Base-by-base conservation (phyloP, 2,888 invertebrate species). In the Aspidiotus destructor region DNA sequence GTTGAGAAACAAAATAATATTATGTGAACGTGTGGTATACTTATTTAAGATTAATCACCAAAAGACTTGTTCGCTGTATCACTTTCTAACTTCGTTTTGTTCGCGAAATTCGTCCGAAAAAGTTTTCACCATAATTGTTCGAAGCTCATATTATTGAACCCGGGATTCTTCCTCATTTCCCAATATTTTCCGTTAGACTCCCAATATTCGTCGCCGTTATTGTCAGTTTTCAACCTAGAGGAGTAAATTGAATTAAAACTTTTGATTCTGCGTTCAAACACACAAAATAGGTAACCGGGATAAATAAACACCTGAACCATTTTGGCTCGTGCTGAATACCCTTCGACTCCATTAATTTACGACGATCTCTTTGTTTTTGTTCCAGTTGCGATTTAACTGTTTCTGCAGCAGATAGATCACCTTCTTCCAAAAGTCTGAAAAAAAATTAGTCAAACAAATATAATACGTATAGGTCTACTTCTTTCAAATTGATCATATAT, bases 101-200 rank as follows among this genome's bases (percentile, higher is more conserved):
- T 28, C 28, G 28, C 28, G 28, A 28, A 28, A 28, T 28, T 28
- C 28, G 55, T 16, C 41, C 44, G 28, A 28, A 28, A 28, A 28
- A 28, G 5, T 28, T 28, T 28, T 85, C 83, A 86, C 86, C 86
- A 86, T 69, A 86, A 79, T 71, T 81, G 77, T 70, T 85, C 84
- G 74, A 83, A 80, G 70, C 76, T 74, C 72, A 81, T 74, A 70
- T 79, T 80, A 53, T 79, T 76, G 79, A 88, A 88, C 61, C 86
- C 86, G 0, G 83, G 84, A 72, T 82, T 84, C 73, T 85, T 85
- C 53, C 84, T 77, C 71, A 80, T 80, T 74, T 85, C 85, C 89
- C 89, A 90, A 78, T 90, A 90, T 76, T 85, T 85, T 64, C 86
- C 84, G 72, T 82, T 84, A 79, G 85, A 89, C 75, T 85, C 83